Conservation (phyloP, 2,888 invertebrate species). For the Trichogramma dendrolimi region DNA sequence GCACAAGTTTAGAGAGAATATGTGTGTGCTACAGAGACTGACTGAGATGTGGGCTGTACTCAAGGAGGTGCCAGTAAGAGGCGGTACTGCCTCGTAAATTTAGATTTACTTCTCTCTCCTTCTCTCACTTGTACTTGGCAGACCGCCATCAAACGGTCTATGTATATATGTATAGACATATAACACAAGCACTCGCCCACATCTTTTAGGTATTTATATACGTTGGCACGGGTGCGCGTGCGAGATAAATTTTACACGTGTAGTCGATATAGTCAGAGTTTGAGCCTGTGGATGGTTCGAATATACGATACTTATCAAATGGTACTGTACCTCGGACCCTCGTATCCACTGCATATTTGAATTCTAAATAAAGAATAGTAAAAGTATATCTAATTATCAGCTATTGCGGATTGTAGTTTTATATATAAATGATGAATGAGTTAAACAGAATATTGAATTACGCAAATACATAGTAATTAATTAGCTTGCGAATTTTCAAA, state of each 20-base stretch:
- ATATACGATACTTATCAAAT: too few relatives aligned
- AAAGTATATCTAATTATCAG: too few relatives aligned
- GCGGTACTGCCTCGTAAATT: conserved; percentile 53
- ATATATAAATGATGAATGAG: too few relatives aligned
- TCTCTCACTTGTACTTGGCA: conserved; percentile 40
- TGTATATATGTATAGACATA: conserved; percentile 28
- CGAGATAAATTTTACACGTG: conserved; percentile 17
- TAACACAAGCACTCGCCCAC: conserved; percentile 18
- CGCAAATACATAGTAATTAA: too few relatives aligned
- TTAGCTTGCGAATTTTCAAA: too few relatives aligned
- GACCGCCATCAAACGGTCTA: conserved; percentile 50
- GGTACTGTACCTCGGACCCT: too few relatives aligned
- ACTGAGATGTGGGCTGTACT: conserved; percentile 46
- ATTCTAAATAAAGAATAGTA: too few relatives aligned
- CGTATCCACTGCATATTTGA: too few relatives aligned
- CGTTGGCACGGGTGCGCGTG: not conserved
- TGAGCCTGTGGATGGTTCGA: too few relatives aligned
- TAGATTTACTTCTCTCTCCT: conserved; percentile 49
- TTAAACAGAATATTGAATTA: too few relatives aligned
- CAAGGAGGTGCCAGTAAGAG: conserved; percentile 53
- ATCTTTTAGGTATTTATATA: not conserved
- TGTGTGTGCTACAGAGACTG: conserved; percentile 13
- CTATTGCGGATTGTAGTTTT: too few relatives aligned
- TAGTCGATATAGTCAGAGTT: too few relatives aligned
- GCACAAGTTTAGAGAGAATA: conserved; percentile 4